Base-by-base conservation (phyloP, 2,113 vertebrate genomes). In the Amphiprion percula region DNA sequence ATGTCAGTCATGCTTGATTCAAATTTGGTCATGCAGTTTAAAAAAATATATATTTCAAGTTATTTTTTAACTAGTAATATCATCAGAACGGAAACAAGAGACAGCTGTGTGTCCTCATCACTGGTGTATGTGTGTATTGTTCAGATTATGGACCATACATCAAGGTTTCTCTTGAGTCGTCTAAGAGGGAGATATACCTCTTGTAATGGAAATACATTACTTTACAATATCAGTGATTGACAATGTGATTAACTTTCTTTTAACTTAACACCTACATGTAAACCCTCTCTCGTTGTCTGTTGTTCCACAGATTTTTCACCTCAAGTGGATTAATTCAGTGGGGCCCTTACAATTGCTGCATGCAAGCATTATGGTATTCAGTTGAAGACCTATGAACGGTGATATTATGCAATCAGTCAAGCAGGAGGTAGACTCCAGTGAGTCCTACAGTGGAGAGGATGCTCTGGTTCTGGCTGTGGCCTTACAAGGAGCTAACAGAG, bases 351-450 rank as follows among this genome's bases (percentile, higher is more conserved):
- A 41, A 5, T 16, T 76, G 33, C 74, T 80, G 55, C 4, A 76
- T 41, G 33, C 73, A 65, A 44, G 50, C 77, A 81, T 59, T 56
- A 85, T 70, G 88, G 23, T 79, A 78, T 49, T 80, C 84, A 78
- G 82, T 50, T 88, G 52, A 90, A 79, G 61, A 84, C 79, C 50
- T 62, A 7, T 79, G 78, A 87, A 60, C 68, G 56, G 64, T 86
- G 93, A 94, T 58, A 97, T 94, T 83, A 99, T 99, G 97, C 98
- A 98, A 91, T 93, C 96, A 79, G 90, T 99, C 87, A 99, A 99
- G 90, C 96, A 95, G 88, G 97, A 99, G 85, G 90, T 94, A 16
- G 91, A 94, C 64, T 91, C 92, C 47, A 87, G 87, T 66, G 96
- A 95, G 60, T 89, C 93, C 26, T 94, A 93, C 88, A 87, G 79